Conservation (phyloP, 1,140 invertebrate genomes). For the Bombus turneri region DNA sequence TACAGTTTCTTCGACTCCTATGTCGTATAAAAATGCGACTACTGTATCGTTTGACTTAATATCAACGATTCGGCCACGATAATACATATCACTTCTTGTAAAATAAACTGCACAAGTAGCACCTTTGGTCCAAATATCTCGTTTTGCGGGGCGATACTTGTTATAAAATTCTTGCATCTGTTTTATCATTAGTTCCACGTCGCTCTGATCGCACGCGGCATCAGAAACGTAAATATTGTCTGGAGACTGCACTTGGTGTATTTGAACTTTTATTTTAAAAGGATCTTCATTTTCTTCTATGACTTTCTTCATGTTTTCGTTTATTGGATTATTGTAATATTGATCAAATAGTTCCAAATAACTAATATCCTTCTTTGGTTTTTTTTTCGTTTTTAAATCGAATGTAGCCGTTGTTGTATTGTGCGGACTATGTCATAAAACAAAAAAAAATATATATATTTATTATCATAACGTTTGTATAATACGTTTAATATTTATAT, state of each 20-base stretch:
- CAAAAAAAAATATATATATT: neutral
- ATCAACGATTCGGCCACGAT: conserved; percentile 81
- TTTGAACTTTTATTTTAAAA: conserved; percentile 79
- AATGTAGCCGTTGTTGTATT: neutral
- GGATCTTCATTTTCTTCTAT: conserved; percentile 74
- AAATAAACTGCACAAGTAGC: conserved; percentile 82
- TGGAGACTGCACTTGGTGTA: conserved; percentile 81
- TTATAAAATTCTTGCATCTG: conserved; percentile 83
- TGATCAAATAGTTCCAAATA: neutral
- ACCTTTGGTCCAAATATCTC: conserved; percentile 75
- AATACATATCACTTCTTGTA: conserved; percentile 80
- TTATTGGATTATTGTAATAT: neutral
- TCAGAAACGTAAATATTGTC: conserved; percentile 83
- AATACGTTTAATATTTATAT: neutral
- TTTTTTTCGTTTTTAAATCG: neutral
- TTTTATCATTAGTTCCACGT: conserved; percentile 74
- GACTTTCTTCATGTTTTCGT: neutral
- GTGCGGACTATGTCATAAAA: neutral
- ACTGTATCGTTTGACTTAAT: conserved; percentile 68
- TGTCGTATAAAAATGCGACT: conserved; percentile 83
- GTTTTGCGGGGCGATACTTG: conserved; percentile 50
- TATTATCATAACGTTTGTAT: neutral
- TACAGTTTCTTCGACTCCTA: conserved; percentile 81
- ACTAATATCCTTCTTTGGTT: neutral
- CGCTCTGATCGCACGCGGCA: conserved; percentile 73